phyloP scores from a whole-genome alignment of 2,113 vertebrate species.

The Scytalopus superciliaris region DNA sequence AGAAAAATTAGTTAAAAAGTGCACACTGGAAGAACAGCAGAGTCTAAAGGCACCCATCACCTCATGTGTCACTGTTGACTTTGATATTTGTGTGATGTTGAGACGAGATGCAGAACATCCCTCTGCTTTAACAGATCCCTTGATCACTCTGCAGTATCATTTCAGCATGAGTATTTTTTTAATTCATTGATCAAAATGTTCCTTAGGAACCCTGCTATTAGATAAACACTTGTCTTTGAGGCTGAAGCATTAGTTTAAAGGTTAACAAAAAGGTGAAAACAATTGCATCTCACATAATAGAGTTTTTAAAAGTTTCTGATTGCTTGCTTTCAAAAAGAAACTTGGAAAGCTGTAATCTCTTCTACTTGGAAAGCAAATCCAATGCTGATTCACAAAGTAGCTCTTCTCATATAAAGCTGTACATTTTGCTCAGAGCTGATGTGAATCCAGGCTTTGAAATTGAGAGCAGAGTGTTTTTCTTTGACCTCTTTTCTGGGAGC shows the following conservation, averaged over 20 bases:
- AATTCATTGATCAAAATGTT: background rate
- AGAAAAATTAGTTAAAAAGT: background rate
- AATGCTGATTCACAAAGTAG: background rate
- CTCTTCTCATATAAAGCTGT: background rate
- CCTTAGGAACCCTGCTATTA: background rate
- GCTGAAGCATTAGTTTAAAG: background rate
- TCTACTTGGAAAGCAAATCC: background rate
- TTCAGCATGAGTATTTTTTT: background rate
- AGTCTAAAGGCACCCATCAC: background rate
- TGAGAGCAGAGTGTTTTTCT: background rate
- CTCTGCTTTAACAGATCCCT: background rate
- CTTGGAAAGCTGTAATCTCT: background rate
- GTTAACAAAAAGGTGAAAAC: background rate
- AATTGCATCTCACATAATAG: background rate
- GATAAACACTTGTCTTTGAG: background rate
- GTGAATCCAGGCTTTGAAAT: background rate
- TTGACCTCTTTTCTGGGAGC: background rate
- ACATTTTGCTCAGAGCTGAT: background rate
- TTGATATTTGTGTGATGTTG: background rate
- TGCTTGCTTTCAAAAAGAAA: background rate
- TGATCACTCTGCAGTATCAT: background rate
- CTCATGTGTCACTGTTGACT: background rate
- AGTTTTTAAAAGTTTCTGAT: background rate
- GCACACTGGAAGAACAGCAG: background rate
- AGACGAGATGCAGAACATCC: background rate